Evolutionary conservation across 2,888 invertebrate genomes (phyloP).

Genomic region (Morpho helenor): DNA sequence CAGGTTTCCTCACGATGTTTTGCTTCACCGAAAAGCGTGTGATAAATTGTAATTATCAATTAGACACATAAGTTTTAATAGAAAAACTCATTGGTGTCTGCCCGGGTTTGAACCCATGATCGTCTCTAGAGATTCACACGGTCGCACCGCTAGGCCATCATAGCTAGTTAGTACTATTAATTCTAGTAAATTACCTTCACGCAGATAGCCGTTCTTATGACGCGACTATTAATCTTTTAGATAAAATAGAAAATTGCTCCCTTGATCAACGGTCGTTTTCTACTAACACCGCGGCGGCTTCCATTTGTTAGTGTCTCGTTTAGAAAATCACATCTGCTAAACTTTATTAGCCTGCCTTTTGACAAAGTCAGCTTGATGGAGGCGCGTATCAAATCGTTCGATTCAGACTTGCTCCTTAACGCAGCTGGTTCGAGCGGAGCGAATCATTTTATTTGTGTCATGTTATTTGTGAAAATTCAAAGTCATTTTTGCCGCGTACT

Average conservation of each 20-base stretch:
- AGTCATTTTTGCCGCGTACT: slow-evolving; percentile 56
- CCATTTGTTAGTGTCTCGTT: slow-evolving; percentile 75
- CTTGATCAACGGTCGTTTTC: slow-evolving; percentile 42
- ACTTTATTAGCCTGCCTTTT: slow-evolving; percentile 72
- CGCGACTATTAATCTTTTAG: slow-evolving; percentile 28
- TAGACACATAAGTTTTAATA: too few relatives aligned
- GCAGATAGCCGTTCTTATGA: slow-evolving; percentile 23
- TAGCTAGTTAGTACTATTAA: too few relatives aligned
- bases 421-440: slow-evolving; percentile 72
- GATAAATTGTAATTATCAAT: too few relatives aligned
- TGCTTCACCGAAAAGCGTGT: too few relatives aligned
- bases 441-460: slow-evolving; percentile 74
- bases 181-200: slow-evolving; percentile 19
- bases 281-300: slow-evolving; percentile 37
- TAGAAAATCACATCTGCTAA: slow-evolving; percentile 76
- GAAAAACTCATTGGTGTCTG: too few relatives aligned
- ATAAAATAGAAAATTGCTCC: slow-evolving; percentile 33
- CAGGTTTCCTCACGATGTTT: too few relatives aligned
- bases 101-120: too few relatives aligned
- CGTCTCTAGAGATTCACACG: too few relatives aligned
- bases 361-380: slow-evolving; percentile 72
- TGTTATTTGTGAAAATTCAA: slow-evolving; percentile 72
- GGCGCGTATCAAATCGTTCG: slow-evolving; percentile 75
- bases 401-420: slow-evolving; percentile 69
- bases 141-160: too few relatives aligned